Evolutionary conservation across 2,888 invertebrate species (phyloP).

Genomic region (Amitus sp.): DNA sequence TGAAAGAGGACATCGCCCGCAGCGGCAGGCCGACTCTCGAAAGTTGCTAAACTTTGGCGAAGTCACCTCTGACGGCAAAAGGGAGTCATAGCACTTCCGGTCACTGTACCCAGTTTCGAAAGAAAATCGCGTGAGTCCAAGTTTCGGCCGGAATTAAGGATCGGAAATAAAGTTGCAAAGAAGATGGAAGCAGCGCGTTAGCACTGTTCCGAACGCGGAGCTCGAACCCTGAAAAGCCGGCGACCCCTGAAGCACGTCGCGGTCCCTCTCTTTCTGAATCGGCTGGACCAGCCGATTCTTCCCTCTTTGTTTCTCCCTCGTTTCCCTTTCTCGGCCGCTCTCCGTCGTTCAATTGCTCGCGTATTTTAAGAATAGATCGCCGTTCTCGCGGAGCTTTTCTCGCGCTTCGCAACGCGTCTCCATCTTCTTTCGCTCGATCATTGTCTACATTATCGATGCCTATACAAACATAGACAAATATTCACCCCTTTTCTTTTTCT

Average conservation of each 20-base stretch:
- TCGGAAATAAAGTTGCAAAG: too few relatives aligned
- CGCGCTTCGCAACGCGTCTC: too few relatives aligned
- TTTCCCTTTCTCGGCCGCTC: slow-evolving; percentile 14
- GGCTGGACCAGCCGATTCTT: slow-evolving; percentile 35
- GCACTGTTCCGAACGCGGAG: slow-evolving; percentile 57
- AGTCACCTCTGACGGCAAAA: slow-evolving; percentile 25
- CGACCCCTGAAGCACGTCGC: slow-evolving; percentile 55
- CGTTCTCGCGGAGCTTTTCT: slow-evolving; percentile 51
- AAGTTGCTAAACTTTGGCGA: slow-evolving; percentile 2
- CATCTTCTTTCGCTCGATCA: too few relatives aligned
- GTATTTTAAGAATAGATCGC: slow-evolving; percentile 66
- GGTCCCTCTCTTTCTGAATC: slow-evolving; percentile 38
- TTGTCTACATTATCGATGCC: too few relatives aligned
- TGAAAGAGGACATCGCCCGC: slow-evolving; percentile 56
- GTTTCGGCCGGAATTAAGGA: too few relatives aligned
- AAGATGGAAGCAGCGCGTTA: slow-evolving; percentile 48
- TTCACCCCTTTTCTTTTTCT: too few relatives aligned
- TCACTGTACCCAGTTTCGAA: too few relatives aligned
- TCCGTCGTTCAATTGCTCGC: slow-evolving; percentile 42
- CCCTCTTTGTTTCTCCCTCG: slow-evolving; percentile 39
- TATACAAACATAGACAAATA: too few relatives aligned
- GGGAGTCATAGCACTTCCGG: slow-evolving; percentile 39
- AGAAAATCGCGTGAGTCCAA: slow-evolving; percentile 43
- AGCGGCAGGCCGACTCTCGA: slow-evolving; percentile 12
- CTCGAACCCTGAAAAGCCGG: slow-evolving; percentile 59